Percentiles rank a stretch among this genome's conserved stretches.
phyloP scores from a whole-genome alignment of 2,113 vertebrate genomes.

The Hemibagrus wyckioides region DNA sequence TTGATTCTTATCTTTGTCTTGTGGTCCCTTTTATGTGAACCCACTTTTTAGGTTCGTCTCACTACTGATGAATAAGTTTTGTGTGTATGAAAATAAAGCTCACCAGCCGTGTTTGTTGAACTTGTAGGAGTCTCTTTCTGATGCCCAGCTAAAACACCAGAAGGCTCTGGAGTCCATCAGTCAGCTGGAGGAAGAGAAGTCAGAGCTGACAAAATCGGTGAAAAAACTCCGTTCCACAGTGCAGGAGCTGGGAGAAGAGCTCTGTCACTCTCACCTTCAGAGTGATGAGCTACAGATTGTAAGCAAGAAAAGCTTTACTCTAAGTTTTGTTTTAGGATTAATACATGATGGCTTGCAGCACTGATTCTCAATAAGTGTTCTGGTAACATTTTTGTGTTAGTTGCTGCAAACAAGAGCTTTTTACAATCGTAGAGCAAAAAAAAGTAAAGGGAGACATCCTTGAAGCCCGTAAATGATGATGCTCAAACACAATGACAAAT shows the following conservation, averaged over 20 bases:
- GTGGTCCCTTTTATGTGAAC: not conserved
- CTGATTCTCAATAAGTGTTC: no score
- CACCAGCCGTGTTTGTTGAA: not conserved
- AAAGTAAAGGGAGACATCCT: no score
- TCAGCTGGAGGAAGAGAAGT: not conserved
- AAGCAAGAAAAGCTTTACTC: not conserved
- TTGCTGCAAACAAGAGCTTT: no score
- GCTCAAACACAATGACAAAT: no score
- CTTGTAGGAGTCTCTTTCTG: not conserved
- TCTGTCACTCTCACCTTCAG: not conserved
- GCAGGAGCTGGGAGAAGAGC: not conserved
- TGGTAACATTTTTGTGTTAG: no score
- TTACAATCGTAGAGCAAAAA: no score
- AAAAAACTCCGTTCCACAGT: not conserved
- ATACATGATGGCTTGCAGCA: no score
- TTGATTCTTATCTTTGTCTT: not conserved
- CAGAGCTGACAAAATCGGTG: not conserved
- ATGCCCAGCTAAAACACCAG: not conserved
- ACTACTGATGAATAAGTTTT: not conserved
- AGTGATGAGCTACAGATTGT: not conserved
- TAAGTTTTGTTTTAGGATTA: not conserved
- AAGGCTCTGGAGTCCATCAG: not conserved
- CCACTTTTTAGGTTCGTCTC: not conserved
- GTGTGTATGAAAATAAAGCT: not conserved
- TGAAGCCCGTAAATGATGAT: no score